Evolutionary conservation across 2,113 vertebrate genomes (phyloP).

Genomic region (Cavia aperea): DNA sequence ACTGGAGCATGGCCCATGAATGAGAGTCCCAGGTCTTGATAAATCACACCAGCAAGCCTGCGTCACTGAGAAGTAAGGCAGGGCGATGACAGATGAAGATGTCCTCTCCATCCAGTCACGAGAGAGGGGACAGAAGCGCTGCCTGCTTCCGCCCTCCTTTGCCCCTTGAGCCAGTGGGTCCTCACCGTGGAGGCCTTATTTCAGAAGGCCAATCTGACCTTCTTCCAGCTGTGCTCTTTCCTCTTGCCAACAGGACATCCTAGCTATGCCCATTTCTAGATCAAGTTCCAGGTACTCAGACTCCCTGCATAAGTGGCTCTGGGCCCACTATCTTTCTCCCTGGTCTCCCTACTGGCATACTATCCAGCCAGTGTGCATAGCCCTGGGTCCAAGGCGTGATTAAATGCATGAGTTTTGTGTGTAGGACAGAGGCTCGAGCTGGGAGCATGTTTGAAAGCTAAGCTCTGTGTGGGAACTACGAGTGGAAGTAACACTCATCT

Average conservation of each 20-base stretch:
- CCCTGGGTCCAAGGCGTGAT: neutral
- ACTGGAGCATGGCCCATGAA: neutral
- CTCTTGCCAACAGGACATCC: neutral
- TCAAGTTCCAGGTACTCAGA: neutral
- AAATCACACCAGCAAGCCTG: neutral
- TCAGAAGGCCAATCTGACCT: neutral
- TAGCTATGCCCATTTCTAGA: neutral
- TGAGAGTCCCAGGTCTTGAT: neutral
- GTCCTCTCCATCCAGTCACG: neutral
- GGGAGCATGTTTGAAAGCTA: no score
- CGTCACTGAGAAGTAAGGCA: neutral
- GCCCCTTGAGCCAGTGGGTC: neutral
- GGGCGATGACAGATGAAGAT: neutral
- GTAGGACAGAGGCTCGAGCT: neutral
- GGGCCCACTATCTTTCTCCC: neutral
- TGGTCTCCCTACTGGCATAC: neutral
- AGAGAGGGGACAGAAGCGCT: neutral
- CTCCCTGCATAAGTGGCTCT: neutral
- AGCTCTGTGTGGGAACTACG: neutral
- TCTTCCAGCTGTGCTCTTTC: neutral
- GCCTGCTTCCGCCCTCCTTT: neutral
- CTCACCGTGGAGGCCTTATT: neutral
- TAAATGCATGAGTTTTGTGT: neutral
- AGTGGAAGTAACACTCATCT: neutral
- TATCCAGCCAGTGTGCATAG: no score